Percentiles rank a stretch among this genome's conserved stretches.
Conservation (phyloP, 1,140 invertebrate species). For the Ostrea denselamellosa region DNA sequence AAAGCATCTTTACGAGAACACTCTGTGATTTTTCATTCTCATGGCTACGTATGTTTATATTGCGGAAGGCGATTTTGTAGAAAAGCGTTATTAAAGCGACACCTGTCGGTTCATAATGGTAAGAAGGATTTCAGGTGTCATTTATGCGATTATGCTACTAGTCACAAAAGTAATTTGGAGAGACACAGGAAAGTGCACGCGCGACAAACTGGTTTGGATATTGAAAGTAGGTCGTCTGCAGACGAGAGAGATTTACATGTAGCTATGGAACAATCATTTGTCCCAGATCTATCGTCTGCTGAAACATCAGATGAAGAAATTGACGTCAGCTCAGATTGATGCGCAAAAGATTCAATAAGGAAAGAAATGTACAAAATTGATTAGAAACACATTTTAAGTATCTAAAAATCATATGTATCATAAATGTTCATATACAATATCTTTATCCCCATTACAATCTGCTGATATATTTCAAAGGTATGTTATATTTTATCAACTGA, state of each 20-base stretch:
- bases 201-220: conserved; percentile 56
- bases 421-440: neutral
- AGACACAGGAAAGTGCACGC: conserved; percentile 77
- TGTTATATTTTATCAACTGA: neutral
- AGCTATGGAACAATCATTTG: neutral
- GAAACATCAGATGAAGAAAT: conserved; percentile 45
- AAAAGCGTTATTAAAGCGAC: conserved; percentile 80
- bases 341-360: too few relatives aligned
- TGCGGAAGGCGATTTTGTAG: conserved; percentile 79
- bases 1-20: conserved; percentile 79
- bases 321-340: conserved; percentile 45
- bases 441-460: neutral
- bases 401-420: neutral
- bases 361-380: too few relatives aligned
- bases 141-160: conserved; percentile 80
- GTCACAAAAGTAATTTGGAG: conserved; percentile 81
- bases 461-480: neutral
- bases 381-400: too few relatives aligned
- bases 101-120: conserved; percentile 79
- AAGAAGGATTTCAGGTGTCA: conserved; percentile 79
- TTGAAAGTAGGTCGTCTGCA: neutral
- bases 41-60: conserved; percentile 79
- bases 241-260: conserved; percentile 12
- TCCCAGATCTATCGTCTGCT: neutral
- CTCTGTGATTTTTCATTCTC: conserved; percentile 76